Evolutionary conservation across 2,888 invertebrate species (phyloP).

Genomic region (Aelia acuminata): DNA sequence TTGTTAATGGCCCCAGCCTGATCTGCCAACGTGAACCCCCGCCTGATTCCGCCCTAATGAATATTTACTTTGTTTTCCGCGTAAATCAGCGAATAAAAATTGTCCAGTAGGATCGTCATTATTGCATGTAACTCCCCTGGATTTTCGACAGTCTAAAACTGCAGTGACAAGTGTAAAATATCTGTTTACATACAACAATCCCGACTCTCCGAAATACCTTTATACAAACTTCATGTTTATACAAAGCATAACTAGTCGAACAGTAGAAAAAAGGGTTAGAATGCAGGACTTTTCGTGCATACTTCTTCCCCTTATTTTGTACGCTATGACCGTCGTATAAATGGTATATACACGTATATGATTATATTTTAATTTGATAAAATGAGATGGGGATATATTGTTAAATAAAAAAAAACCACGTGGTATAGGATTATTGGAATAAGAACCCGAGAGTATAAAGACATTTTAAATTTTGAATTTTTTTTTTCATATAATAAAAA

Average conservation of each 20-base stretch:
- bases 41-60: not conserved
- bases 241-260: not conserved
- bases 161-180: not conserved
- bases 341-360: too few species aligned
- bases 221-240: not conserved
- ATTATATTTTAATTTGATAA: too few species aligned
- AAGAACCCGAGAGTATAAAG: too few species aligned
- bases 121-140: not conserved
- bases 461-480: too few species aligned
- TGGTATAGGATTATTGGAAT: too few species aligned
- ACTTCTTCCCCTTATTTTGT: not conserved
- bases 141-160: conserved; percentile 14
- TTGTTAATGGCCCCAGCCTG: not conserved
- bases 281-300: not conserved
- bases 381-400: too few species aligned
- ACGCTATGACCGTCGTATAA: too few species aligned
- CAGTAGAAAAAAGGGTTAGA: not conserved
- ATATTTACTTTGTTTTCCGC: conserved; percentile 12
- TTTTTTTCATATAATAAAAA: too few species aligned
- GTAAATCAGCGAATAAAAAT: not conserved
- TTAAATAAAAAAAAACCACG: too few species aligned
- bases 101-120: not conserved
- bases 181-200: not conserved
- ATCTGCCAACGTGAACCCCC: not conserved
- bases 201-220: not conserved